Conservation (phyloP, 2,888 invertebrate species). For the Reticulitermes lucifugus region DNA sequence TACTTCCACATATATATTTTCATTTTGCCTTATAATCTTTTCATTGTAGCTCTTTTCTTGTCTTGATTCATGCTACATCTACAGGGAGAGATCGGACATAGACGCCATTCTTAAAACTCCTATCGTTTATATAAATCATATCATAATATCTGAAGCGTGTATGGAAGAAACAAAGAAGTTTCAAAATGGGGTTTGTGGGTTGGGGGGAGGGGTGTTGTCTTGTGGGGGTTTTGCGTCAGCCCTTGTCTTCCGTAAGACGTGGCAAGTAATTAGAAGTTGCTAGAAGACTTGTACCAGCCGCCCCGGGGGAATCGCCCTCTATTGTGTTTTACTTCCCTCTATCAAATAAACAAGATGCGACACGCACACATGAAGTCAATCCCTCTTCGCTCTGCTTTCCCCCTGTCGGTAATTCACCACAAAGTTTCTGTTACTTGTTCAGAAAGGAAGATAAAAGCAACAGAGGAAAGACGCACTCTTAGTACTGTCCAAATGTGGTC, state of each 20-base stretch:
- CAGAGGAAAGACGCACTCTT: too few relatives aligned
- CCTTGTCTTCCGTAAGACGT: conserved; percentile 37
- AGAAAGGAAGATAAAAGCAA: not conserved
- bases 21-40: too few relatives aligned
- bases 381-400: not conserved
- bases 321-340: conserved; percentile 22
- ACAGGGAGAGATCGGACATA: too few relatives aligned
- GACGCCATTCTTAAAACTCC: too few relatives aligned
- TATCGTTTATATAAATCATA: too few relatives aligned
- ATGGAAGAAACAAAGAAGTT: not conserved
- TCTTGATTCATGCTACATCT: too few relatives aligned
- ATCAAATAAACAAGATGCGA: conserved; percentile 22
- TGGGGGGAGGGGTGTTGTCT: too few relatives aligned
- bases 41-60: too few relatives aligned
- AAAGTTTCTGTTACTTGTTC: not conserved
- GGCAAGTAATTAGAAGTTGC: conserved; percentile 41
- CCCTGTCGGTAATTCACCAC: not conserved
- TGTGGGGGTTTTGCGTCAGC: conserved; percentile 7
- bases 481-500: too few relatives aligned
- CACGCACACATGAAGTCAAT: conserved; percentile 5
- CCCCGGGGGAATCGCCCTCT: conserved; percentile 14
- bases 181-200: not conserved
- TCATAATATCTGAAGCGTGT: not conserved
- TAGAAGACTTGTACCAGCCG: not conserved
- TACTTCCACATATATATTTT: too few relatives aligned